A percentile compares a stretch with the other conserved stretches of the same genome.
These are phyloP conservation scores for Diacarnus erythraeanus DNA, from an alignment of 37 sponge, comb jelly and placozoan genomes.

Conservation along the genomic window DNA sequence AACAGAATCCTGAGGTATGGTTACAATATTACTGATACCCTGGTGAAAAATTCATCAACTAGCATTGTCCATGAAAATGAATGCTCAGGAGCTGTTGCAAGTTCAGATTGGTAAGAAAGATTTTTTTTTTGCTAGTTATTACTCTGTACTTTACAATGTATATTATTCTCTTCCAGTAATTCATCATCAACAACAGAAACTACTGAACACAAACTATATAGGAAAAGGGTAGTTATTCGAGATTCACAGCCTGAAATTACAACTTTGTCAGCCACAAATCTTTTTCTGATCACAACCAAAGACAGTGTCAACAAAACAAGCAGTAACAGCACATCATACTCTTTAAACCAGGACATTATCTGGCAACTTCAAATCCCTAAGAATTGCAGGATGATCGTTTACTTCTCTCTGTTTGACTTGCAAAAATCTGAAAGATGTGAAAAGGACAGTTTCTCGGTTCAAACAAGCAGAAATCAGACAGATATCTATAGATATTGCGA, in stretches of 20 bases:
- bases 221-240: neutral
- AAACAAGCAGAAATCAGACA: conserved; percentile 31
- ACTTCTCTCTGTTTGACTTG: conserved; percentile 36
- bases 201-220: neutral
- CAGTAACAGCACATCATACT: neutral
- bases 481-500: conserved; percentile 49
- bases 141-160: neutral
- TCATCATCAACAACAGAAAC: neutral
- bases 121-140: neutral
- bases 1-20: conserved; percentile 44
- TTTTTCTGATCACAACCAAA: conserved; percentile 23
- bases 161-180: neutral
- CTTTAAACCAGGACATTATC: conserved; percentile 39
- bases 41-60: neutral
- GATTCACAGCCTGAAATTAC: neutral
- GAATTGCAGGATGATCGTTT: conserved; percentile 38
- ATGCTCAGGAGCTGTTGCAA: neutral
- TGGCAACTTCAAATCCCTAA: conserved; percentile 61
- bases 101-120: conserved; percentile 5
- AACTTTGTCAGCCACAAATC: neutral
- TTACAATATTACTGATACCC: conserved; percentile 15
- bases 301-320: conserved; percentile 28
- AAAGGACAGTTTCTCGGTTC: conserved; percentile 54
- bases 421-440: conserved; percentile 28
- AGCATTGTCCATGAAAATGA: neutral